These are phyloP conservation scores for Phalacrocorax brasilianus DNA, from an alignment of 2,113 vertebrate genomes.

Conservation along the genomic window DNA sequence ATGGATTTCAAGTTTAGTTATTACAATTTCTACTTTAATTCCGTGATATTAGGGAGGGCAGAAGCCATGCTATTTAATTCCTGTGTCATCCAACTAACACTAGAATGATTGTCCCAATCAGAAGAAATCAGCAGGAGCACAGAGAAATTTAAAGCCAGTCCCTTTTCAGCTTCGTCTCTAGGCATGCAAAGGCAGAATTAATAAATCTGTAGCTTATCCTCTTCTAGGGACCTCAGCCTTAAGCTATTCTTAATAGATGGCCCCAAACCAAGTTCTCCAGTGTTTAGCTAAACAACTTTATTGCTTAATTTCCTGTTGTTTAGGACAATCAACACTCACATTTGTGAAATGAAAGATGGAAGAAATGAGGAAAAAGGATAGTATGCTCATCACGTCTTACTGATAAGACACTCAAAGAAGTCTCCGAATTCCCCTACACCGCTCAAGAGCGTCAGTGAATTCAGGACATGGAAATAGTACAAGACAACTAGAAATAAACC, in stretches of 20 bases:
- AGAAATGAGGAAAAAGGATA: background rate
- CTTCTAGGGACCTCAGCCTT: background rate
- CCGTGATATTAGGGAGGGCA: rapidly evolving
- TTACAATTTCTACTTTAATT: no score
- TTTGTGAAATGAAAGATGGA: background rate
- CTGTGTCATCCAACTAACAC: background rate
- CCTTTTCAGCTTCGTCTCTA: background rate
- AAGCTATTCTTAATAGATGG: background rate
- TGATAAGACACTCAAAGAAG: background rate
- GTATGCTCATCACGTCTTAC: background rate
- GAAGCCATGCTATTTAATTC: background rate
- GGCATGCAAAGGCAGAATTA: background rate
- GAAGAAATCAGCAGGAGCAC: background rate
- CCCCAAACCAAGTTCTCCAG: background rate
- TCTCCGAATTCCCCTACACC: background rate
- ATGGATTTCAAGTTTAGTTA: background rate
- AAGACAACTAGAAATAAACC: background rate
- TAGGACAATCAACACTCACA: background rate
- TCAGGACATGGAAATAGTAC: background rate
- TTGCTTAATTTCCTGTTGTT: background rate
- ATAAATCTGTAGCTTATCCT: background rate
- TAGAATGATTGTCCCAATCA: no score
- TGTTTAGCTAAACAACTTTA: background rate
- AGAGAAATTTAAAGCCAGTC: background rate
- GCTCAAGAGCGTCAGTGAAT: background rate